Evolutionary conservation across 2,113 vertebrate species (phyloP).

Genomic region (Ibidorhyncha struthersii): DNA sequence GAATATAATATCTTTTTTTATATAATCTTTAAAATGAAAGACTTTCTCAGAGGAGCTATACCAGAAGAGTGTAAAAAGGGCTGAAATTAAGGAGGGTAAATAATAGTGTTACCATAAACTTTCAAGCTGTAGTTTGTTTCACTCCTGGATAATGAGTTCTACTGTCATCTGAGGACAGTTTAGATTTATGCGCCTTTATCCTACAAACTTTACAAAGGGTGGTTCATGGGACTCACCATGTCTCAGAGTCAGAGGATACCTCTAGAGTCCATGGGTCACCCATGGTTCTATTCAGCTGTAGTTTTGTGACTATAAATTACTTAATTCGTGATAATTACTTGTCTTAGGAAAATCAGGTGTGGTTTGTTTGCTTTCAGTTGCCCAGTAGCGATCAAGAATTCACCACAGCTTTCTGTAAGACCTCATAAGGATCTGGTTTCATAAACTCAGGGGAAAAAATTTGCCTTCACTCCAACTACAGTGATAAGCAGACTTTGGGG

Average conservation of each 20-base stretch:
- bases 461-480: neutral
- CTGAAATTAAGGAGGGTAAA: neutral
- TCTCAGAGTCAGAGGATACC: neutral
- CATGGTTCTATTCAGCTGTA: neutral
- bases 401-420: neutral
- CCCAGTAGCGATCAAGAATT: neutral
- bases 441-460: neutral
- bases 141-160: neutral
- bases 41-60: neutral
- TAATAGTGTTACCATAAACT: neutral
- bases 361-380: neutral
- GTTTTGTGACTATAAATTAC: neutral
- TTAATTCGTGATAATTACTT: neutral
- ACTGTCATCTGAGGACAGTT: neutral
- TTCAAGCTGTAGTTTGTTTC: neutral
- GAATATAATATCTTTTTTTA: neutral
- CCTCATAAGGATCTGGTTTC: neutral
- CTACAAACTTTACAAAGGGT: neutral
- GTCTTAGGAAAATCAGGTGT: neutral
- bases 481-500: neutral
- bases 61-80: neutral
- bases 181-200: neutral
- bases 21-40: slow-evolving; percentile 17
- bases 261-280: neutral
- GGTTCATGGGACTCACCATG: neutral